phyloP scores from a whole-genome alignment of 2,113 vertebrate species.

The Cyprinodon tularosa region DNA sequence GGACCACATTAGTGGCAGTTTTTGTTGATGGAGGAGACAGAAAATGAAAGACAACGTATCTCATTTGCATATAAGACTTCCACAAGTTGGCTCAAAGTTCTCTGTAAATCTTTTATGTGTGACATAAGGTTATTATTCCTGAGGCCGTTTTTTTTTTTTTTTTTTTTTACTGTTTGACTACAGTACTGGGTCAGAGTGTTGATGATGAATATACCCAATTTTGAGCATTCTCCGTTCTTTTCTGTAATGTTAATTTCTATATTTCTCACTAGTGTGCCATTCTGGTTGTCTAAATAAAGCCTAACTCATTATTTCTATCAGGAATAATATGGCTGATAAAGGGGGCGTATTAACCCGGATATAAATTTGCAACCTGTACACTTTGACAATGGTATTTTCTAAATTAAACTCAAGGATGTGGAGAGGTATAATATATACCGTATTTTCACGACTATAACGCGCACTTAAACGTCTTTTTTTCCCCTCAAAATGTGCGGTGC shows the following conservation, averaged over 20 bases:
- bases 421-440: no score
- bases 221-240: slow-evolving; percentile 37
- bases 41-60: slow-evolving; percentile 47
- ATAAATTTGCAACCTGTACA: slow-evolving; percentile 44
- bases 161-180: slow-evolving; percentile 53
- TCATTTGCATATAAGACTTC: slow-evolving; percentile 56
- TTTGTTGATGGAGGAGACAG: slow-evolving; percentile 42
- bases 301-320: slow-evolving; percentile 35
- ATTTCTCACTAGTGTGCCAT: slow-evolving; percentile 26
- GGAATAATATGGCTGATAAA: slow-evolving; percentile 30
- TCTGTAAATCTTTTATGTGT: slow-evolving; percentile 38
- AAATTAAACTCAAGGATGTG: not conserved
- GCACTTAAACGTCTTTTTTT: no score
- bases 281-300: slow-evolving; percentile 38
- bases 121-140: slow-evolving; percentile 50
- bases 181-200: slow-evolving; percentile 56
- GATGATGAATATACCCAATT: slow-evolving; percentile 57
- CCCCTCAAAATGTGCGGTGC: no score
- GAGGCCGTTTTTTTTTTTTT: slow-evolving; percentile 27
- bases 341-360: slow-evolving; percentile 3
- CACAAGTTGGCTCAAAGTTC: slow-evolving; percentile 50
- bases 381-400: slow-evolving; percentile 31
- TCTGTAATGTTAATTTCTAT: slow-evolving; percentile 32
- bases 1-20: slow-evolving; percentile 41
- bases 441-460: no score